Evolutionary conservation across 1,140 invertebrate species (phyloP).

Genomic region (Coboldia fuscipes): DNA sequence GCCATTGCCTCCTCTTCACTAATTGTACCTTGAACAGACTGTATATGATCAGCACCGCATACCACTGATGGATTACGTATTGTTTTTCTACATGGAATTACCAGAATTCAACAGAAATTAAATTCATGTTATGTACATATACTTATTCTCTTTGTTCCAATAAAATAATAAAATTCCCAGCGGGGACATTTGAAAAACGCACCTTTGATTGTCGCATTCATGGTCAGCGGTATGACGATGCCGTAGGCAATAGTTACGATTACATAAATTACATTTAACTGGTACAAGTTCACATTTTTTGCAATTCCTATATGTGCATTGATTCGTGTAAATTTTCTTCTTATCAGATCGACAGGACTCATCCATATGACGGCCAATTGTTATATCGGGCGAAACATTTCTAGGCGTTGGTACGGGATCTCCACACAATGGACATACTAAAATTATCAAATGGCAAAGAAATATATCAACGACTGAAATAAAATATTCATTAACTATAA

Average conservation of each 20-base stretch:
- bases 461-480: no score
- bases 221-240: slow-evolving; percentile 70
- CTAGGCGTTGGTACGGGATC: slow-evolving; percentile 52
- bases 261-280: slow-evolving; percentile 54
- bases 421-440: slow-evolving; percentile 73
- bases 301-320: slow-evolving; percentile 57
- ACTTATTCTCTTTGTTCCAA: no score
- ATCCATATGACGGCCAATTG: slow-evolving; percentile 68
- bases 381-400: slow-evolving; percentile 54
- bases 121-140: no score
- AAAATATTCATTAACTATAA: no score
- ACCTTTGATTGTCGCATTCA: slow-evolving; percentile 32
- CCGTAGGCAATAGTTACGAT: slow-evolving; percentile 59
- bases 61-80: background rate
- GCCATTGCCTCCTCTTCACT: slow-evolving; percentile 76
- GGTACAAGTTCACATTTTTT: slow-evolving; percentile 67
- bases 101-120: no score
- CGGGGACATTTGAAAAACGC: slow-evolving; percentile 1
- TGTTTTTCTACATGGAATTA: background rate
- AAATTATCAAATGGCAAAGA: no score
- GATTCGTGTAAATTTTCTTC: slow-evolving; percentile 53
- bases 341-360: slow-evolving; percentile 63
- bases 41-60: background rate
- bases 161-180: background rate
- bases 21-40: slow-evolving; percentile 8